Evolutionary conservation across 1,140 invertebrate genomes (phyloP).

Genomic region (Nymphalis io): DNA sequence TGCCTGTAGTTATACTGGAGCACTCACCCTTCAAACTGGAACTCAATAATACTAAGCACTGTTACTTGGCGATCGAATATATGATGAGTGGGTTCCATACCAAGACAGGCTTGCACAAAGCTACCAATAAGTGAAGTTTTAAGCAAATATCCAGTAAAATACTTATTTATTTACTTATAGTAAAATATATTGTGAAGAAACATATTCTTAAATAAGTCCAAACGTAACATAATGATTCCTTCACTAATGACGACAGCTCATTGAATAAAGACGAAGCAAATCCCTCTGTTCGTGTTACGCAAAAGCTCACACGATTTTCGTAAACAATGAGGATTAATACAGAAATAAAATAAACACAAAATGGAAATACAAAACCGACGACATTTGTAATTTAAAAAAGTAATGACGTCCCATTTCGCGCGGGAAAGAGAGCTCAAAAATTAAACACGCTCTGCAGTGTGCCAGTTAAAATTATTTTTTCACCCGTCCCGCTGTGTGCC

Average conservation of each 20-base stretch:
- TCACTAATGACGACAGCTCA: not conserved
- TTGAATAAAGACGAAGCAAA: constrained; percentile 16
- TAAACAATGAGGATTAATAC: constrained; percentile 69
- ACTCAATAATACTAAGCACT: no score
- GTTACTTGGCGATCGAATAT: no score
- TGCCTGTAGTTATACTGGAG: no score
- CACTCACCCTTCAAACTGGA: no score
- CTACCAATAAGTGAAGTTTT: no score
- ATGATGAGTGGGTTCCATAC: no score
- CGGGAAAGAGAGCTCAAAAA: constrained; percentile 76
- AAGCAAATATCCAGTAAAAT: no score
- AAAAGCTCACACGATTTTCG: constrained; percentile 22
- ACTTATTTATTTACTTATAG: no score
- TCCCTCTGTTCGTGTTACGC: not conserved
- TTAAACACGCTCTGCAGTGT: constrained; percentile 73
- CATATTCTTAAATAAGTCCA: no score
- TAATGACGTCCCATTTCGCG: constrained; percentile 79
- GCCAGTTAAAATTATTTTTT: constrained; percentile 81
- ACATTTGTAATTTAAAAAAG: constrained; percentile 78
- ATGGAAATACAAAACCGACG: constrained; percentile 55
- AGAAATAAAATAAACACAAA: constrained; percentile 67
- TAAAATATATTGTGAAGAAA: no score
- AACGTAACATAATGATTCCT: not conserved
- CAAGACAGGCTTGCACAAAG: no score
- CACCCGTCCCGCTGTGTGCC: constrained; percentile 68